Base-by-base conservation (phyloP, 2,888 invertebrate species). In the Ptychoptera albimana region DNA sequence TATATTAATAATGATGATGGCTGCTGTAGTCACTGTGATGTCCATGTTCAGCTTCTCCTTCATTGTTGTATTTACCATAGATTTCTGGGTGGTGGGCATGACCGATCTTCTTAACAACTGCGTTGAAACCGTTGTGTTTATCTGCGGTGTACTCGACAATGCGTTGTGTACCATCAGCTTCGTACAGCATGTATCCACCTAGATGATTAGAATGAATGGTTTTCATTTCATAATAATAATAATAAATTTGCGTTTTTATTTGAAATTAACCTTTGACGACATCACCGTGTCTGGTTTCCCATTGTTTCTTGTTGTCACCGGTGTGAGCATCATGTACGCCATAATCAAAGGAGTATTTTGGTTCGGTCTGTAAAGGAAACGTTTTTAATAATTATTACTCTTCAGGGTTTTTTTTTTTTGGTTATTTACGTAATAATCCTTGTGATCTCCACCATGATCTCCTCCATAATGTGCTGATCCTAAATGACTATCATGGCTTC, bases 221-320 rank as follows among this genome's bases (percentile, higher is more conserved):
- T n/a, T n/a, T n/a, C n/a, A n/a, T n/a, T n/a, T n/a, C n/a, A n/a
- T n/a, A n/a, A n/a, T n/a, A n/a, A n/a, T n/a, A n/a, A n/a, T n/a
- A n/a, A n/a, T n/a, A n/a, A n/a, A n/a, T n/a, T n/a, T n/a, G n/a
- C n/a, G n/a, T n/a, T n/a, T n/a, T n/a, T n/a, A n/a, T n/a, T n/a
- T n/a, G n/a, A n/a, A n/a, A n/a, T n/a, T n/a, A n/a, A 15, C 66
- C 66, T 50, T 71, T 71, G 6, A 72, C 72, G 46, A 58, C 56
- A 52, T 69, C 71, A 16, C 72, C 72, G 52, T 71, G 67, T 34
- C 71, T 63, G 36, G 66, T 60, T 54, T 72, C 72, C 58, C 66
- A 63, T 50, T 68, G 68, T 46, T 63, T 63, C 52, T 69, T 69
- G 15, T 65, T 60, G 46, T 69, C 69, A 2, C 69, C 69, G 2